phyloP scores from a whole-genome alignment of 2,888 invertebrate species.

The Sesia apiformis region DNA sequence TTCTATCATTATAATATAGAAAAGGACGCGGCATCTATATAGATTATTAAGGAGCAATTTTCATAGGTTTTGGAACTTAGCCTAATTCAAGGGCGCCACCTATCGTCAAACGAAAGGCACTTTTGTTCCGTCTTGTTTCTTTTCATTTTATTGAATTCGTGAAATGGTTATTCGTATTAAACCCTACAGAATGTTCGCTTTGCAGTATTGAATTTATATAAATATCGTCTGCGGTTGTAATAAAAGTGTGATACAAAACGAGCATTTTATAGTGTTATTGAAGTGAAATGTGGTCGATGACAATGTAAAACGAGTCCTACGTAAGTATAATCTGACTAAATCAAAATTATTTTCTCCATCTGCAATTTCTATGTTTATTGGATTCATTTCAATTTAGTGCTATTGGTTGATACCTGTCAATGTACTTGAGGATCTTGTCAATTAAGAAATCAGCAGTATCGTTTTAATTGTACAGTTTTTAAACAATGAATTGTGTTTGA shows the following conservation, averaged over 20 bases:
- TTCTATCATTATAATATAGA: too few species aligned
- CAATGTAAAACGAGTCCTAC: slow-evolving; percentile 63
- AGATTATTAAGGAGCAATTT: too few species aligned
- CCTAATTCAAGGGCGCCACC: slow-evolving; percentile 20
- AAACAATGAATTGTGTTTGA: slow-evolving; percentile 17
- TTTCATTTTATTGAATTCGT: slow-evolving; percentile 36
- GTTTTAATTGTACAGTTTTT: slow-evolving; percentile 35
- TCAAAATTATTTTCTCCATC: slow-evolving; percentile 14
- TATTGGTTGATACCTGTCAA: slow-evolving; percentile 13
- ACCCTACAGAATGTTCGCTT: slow-evolving; percentile 30
- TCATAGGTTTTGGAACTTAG: too few species aligned
- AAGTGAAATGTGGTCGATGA: slow-evolving; percentile 68
- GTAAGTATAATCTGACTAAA: slow-evolving; percentile 60
- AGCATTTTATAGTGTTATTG: slow-evolving; percentile 30
- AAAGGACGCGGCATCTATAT: too few species aligned
- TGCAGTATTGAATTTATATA: slow-evolving; percentile 24
- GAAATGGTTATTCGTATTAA: slow-evolving; percentile 40
- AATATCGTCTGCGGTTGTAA: not conserved
- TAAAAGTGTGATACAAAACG: slow-evolving; percentile 27
- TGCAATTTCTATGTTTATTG: not conserved
- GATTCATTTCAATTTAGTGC: not conserved
- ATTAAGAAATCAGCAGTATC: slow-evolving; percentile 43
- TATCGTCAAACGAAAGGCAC: slow-evolving; percentile 26
- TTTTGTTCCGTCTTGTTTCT: slow-evolving; percentile 38
- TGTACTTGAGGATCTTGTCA: not conserved